Evolutionary conservation across 2,888 invertebrate species (phyloP).

Genomic region (Pyrochroa serraticornis): DNA sequence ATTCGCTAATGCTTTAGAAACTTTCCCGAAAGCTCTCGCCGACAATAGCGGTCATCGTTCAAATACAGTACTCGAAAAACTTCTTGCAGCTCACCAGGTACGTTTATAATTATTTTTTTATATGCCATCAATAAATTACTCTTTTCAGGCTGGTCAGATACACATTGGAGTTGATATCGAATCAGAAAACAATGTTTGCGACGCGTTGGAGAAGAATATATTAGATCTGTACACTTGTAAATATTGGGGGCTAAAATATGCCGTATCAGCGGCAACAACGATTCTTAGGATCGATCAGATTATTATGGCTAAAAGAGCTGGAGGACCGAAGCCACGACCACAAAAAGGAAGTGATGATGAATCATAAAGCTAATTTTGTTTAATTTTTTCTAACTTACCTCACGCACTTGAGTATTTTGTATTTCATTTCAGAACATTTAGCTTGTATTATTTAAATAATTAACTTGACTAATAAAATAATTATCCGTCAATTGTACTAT

Average conservation of each 20-base stretch:
- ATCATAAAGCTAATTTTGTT: constrained; percentile 39
- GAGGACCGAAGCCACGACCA: constrained; percentile 85
- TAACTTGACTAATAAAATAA: constrained; percentile 3
- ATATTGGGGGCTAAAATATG: constrained; percentile 94
- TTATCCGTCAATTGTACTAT: no score
- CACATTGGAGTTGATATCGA: constrained; percentile 85
- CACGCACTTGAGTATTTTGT: constrained; percentile 11
- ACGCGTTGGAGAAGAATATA: constrained; percentile 79
- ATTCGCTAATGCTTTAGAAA: constrained; percentile 88
- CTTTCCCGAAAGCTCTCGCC: constrained; percentile 88
- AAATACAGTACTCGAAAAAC: constrained; percentile 83
- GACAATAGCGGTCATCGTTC: constrained; percentile 93
- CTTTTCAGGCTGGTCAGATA: constrained; percentile 72
- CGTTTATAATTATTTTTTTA: constrained; percentile 30
- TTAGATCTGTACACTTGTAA: constrained; percentile 86
- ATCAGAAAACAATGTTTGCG: constrained; percentile 73
- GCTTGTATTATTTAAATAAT: background rate
- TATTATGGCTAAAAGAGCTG: constrained; percentile 97
- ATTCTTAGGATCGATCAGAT: constrained; percentile 96
- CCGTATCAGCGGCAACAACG: constrained; percentile 90
- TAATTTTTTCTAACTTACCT: constrained; percentile 16
- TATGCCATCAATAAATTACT: background rate
- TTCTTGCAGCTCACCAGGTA: constrained; percentile 91
- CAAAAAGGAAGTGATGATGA: constrained; percentile 76
- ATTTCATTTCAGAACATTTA: background rate